Base-by-base conservation (phyloP, 1,140 invertebrate genomes). In the Nylanderia fulva region DNA sequence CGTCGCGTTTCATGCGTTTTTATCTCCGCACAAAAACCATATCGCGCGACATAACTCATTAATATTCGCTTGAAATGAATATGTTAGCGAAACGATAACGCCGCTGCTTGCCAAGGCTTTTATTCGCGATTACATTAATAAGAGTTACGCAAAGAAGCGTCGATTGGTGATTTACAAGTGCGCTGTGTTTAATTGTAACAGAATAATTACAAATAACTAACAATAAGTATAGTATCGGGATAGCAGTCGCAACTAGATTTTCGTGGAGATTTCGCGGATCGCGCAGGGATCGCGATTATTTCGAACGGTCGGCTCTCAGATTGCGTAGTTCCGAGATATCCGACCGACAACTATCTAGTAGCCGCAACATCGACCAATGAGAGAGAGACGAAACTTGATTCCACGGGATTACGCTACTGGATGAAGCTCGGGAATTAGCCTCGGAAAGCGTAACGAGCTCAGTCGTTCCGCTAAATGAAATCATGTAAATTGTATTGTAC, bases 371-470 rank as follows among this genome's bases (percentile, higher is more conserved):
- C 24, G 39, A 24, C 66, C 77, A 82, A 72, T 82, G 52, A 71
- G 64, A 71, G 64, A 71, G 66, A 15, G 13, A 82, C 52, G 69
- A 80, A 82, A 82, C 77, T 45, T 72, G 77, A 82, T 82, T 71
- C 66, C 52, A n/a, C 66, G 52, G 77, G 77, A 82, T 82, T 82
- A 82, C 52, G 52, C 52, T 45, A n/a, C 66, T 82, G 52, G 66
- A 68, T 54, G 45, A 80, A 82, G 77, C 48, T n/a, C 66, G 24
- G 66, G 77, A 82, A 82, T 82, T 82, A 82, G 66, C 27, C 66
- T 58, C 52, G 48, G 66, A 60, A 58, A 82, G 77, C 66, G 66
- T 82, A 82, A 82, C 77, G 66, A 71, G 66, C 66, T 71, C 36
- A 42, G 48, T 33, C 77, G 52, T 42, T 36, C 36, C 39, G 66